These are phyloP conservation scores for Heliornis fulica DNA, from an alignment of 2,113 vertebrate genomes.

Conservation along the genomic window DNA sequence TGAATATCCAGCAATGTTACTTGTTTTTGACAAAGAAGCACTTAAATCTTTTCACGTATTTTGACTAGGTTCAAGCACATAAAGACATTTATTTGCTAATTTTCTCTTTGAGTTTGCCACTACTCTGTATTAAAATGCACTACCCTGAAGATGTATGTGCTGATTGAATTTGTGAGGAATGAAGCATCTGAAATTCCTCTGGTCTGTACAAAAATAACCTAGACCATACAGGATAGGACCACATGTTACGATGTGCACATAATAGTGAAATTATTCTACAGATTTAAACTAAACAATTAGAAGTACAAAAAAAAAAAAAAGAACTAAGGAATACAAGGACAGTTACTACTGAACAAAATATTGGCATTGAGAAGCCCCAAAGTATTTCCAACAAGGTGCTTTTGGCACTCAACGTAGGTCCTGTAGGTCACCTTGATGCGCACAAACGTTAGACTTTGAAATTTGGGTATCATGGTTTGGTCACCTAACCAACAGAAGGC, in stretches of 20 bases:
- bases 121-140: not conserved
- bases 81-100: not conserved
- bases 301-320: not conserved
- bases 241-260: not conserved
- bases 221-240: not conserved
- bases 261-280: not conserved
- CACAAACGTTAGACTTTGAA: not conserved
- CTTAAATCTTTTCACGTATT: not conserved
- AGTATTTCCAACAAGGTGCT: not conserved
- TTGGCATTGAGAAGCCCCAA: not conserved
- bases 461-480: not conserved
- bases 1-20: not conserved
- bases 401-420: not conserved
- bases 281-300: not conserved
- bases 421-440: not conserved
- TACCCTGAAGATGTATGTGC: not conserved
- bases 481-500: slow-evolving; percentile 6
- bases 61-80: not conserved
- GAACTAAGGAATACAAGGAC: not conserved
- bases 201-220: not conserved
- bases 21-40: not conserved
- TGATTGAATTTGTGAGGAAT: not conserved
- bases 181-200: not conserved
- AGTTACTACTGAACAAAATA: not conserved
- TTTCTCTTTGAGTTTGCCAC: not conserved